Evolutionary conservation across 2,113 vertebrate genomes (phyloP), one percentile per base, ranked within the genome.

Genomic region (Excalfactoria chinensis): DNA sequence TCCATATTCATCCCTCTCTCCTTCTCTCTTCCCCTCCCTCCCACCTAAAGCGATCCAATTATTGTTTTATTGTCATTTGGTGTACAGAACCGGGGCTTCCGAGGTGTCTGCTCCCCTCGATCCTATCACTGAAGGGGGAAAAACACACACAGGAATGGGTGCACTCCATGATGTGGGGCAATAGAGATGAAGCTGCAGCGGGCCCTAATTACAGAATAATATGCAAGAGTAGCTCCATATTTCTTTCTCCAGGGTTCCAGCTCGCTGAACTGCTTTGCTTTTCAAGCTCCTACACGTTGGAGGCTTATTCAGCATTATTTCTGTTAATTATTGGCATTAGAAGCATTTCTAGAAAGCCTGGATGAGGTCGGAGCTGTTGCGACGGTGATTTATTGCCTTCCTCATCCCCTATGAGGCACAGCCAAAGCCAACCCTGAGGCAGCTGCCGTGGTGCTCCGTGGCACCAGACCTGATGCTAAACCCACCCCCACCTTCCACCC

Each of bases 241-340:
- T 86, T 79, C 88, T 77, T 74, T 51, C 82, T 94, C 72, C 66
- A 2, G 51, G 34, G 79, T 77, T 94, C 72, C 88, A 71, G 85
- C 79, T 51, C 86, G 23, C 76, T 40, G 55, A 84, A 46, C 72
- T 64, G 86, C 86, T 84, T 84, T 75, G 15, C 83, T 88, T 62
- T 77, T 86, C 3, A 0, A 46, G 75, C 83, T 59, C 83, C 3
- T 8, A 40, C 11, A 28, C 46, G 4, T 62, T 17, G 8, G 53
- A 68, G 85, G 90, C 95, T 93, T 90, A 88, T 88, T 93, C 93
- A 91, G 88, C 83, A 8, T 88, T 75, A 68, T 80, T 87, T 84
- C 83, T 84, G 69, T 85, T 93, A 84, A 93, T 95, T 95, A 68
- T 70, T 84, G 88, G 51, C 68, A 62, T 88, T 82, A 76, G 72